Evolutionary conservation across 2,113 vertebrate genomes (phyloP).

Genomic region (Tragelaphus buxtoni): DNA sequence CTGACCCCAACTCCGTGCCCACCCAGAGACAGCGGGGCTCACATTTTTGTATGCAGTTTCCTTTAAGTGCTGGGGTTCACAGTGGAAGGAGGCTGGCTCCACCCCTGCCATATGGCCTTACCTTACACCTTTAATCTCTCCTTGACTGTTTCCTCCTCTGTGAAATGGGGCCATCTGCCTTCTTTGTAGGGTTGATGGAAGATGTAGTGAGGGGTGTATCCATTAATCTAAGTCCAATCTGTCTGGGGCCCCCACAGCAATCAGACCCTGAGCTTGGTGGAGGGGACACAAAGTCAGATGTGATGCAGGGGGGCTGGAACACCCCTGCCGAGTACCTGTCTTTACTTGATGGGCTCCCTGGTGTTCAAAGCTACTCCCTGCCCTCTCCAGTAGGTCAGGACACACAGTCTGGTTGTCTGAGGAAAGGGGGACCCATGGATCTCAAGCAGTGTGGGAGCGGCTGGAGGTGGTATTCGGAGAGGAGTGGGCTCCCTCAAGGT

Average conservation of each 20-base stretch:
- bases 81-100: background rate
- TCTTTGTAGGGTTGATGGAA: background rate
- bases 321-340: background rate
- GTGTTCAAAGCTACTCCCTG: background rate
- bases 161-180: background rate
- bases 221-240: too few species aligned
- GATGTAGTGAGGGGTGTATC: background rate
- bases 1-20: fast-evolving
- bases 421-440: background rate
- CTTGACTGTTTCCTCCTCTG: background rate
- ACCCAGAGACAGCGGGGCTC: fast-evolving
- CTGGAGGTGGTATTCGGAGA: background rate
- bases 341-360: too few species aligned
- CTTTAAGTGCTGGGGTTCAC: background rate
- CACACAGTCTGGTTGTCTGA: background rate
- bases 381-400: background rate
- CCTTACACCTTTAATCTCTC: background rate
- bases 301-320: background rate
- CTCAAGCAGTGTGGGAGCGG: background rate
- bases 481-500: background rate
- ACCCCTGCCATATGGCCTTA: background rate
- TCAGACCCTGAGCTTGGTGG: background rate
- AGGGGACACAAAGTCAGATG: background rate
- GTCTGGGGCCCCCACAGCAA: background rate
- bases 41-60: background rate